Evolutionary conservation across 2,113 vertebrate genomes (phyloP).

Genomic region (Callionymus lyra): DNA sequence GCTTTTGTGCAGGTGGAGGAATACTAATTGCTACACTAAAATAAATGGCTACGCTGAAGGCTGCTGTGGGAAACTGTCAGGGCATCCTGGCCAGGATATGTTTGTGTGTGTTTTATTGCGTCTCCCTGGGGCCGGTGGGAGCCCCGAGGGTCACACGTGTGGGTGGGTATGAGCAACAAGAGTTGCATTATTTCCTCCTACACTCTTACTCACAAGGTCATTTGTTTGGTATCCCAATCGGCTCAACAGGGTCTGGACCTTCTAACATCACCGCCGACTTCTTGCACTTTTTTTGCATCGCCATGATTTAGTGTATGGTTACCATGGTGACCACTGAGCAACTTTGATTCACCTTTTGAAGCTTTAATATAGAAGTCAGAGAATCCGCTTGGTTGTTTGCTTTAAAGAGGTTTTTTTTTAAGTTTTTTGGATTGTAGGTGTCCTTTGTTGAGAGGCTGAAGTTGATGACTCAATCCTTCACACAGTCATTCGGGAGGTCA

Average conservation of each 20-base stretch:
- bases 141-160: constrained; percentile 35
- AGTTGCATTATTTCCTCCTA: constrained; percentile 16
- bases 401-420: neutral
- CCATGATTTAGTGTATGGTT: constrained; percentile 19
- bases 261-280: constrained; percentile 2
- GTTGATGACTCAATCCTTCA: too few relatives aligned
- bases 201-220: constrained; percentile 18
- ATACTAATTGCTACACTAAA: constrained; percentile 8
- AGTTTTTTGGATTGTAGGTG: neutral
- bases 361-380: too few relatives aligned
- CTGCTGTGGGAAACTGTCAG: constrained; percentile 8
- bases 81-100: constrained; percentile 22
- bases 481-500: too few relatives aligned
- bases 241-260: constrained; percentile 15
- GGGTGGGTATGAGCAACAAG: constrained; percentile 26
- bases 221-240: constrained; percentile 7
- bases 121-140: constrained; percentile 17
- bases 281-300: constrained; percentile 10
- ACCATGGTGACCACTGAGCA: constrained; percentile 31
- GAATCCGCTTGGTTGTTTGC: constrained; percentile 25
- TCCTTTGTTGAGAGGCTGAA: neutral
- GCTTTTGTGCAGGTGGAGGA: constrained; percentile 1
- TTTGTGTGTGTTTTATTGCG: constrained; percentile 36
- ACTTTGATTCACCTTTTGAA: constrained; percentile 25
- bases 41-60: constrained; percentile 1